Percentiles rank a stretch among this genome's conserved stretches.
These are phyloP conservation scores for Ectemnius cavifrons DNA, from an alignment of 2,888 invertebrate genomes.

Conservation along the genomic window DNA sequence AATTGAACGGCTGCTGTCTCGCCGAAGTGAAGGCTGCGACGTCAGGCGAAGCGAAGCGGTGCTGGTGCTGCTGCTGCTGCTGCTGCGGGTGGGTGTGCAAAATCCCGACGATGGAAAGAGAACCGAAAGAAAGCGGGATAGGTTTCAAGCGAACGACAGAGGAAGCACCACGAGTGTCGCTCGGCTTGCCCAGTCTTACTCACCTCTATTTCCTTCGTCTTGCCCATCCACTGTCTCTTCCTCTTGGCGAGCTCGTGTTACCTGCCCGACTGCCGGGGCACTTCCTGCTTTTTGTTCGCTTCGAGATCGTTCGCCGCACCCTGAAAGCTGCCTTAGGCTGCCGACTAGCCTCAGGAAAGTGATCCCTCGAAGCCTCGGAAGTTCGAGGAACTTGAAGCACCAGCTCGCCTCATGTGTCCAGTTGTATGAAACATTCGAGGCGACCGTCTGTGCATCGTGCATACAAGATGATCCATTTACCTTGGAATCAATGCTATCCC, in stretches of 20 bases:
- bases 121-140: slow-evolving; percentile 19
- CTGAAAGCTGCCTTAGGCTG: not conserved
- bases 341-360: no score
- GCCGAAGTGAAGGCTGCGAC: slow-evolving; percentile 30
- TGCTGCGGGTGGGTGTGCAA: no score
- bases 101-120: slow-evolving; percentile 1
- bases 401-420: not conserved
- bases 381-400: not conserved
- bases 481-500: no score
- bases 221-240: not conserved
- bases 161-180: slow-evolving; percentile 52
- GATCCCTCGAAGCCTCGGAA: slow-evolving; percentile 18
- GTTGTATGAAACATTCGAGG: no score
- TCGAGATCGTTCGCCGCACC: slow-evolving; percentile 50
- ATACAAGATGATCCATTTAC: no score
- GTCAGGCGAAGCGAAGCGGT: not conserved
- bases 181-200: slow-evolving; percentile 34
- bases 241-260: slow-evolving; percentile 56
- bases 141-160: slow-evolving; percentile 29
- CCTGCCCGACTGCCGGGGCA: slow-evolving; percentile 57
- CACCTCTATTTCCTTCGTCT: slow-evolving; percentile 3
- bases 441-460: no score
- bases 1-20: slow-evolving; percentile 47
- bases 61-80: no score
- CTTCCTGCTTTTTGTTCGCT: slow-evolving; percentile 72